Conservation (phyloP, 1,140 invertebrate genomes). For the Atopsyche davidsoni region DNA sequence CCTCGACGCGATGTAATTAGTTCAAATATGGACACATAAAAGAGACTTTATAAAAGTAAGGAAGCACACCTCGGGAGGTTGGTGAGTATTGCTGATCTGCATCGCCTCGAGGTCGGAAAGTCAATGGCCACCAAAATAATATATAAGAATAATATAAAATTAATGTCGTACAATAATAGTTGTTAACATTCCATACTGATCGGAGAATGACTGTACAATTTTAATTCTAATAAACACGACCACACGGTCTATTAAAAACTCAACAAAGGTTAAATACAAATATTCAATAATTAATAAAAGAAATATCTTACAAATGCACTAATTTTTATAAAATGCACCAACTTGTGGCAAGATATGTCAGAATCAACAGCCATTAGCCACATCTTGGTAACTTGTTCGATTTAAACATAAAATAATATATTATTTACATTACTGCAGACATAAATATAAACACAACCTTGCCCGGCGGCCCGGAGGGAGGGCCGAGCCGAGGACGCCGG, state of each 20-base stretch:
- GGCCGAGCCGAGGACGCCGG: not conserved
- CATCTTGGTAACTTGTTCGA: conserved; percentile 24
- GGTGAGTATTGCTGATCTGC: too few relatives aligned
- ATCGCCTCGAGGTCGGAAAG: too few relatives aligned
- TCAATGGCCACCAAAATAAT: too few relatives aligned
- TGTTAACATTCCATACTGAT: conserved; percentile 13
- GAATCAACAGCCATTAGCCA: conserved; percentile 11
- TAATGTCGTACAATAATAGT: too few relatives aligned
- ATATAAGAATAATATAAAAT: too few relatives aligned
- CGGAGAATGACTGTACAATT: conserved; percentile 17
- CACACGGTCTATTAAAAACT: conserved; percentile 16
- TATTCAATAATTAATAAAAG: conserved; percentile 4
- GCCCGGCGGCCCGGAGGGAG: not conserved
- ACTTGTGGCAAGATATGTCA: conserved; percentile 23
- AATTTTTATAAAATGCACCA: conserved; percentile 17
- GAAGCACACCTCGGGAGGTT: too few relatives aligned
- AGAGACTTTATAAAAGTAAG: too few relatives aligned
- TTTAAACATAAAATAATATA: conserved; percentile 13
- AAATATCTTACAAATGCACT: conserved; percentile 19
- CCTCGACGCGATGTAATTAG: too few relatives aligned
- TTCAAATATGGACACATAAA: too few relatives aligned
- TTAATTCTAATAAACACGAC: conserved; percentile 15
- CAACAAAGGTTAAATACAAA: conserved; percentile 20
- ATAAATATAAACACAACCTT: conserved; percentile 25
- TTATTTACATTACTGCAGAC: conserved; percentile 13